Evolutionary conservation across 2,797 vertebrate genomes (phyloP), one percentile per base, ranked within the genome.

Genomic region (Microcaecilia unicolor): DNA sequence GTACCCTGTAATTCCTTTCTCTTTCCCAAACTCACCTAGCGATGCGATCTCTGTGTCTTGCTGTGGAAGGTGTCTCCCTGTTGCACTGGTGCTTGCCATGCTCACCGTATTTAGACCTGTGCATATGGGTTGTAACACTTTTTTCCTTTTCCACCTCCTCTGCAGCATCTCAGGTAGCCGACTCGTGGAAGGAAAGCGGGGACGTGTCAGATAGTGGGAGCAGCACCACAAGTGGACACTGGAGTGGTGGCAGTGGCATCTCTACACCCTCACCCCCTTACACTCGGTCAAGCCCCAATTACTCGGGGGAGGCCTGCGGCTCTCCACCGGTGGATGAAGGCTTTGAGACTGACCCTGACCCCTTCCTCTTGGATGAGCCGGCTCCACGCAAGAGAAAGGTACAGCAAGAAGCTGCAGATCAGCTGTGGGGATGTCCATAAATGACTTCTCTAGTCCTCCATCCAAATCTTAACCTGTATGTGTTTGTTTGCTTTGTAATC

Each of bases 201-300:
- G 89, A 93, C 1, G 80, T 94, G 14, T 93, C 89, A 0, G 91
- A 93, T 68, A 91, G 91, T 0, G 90, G 91, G 42, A 95, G 89
- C 78, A 94, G 91, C 29, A 91, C 90, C 58, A 93, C 86, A 64
- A 94, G 91, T 0, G 90, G 91, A 18, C 92, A 89, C 75, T 96
- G 92, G 92, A 94, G 91, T 1, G 86, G 78, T 55, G 80, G 86
- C 72, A 89, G 87, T 0, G 84, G 89, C 17, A 78, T 89, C 34
- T 90, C 90, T 10, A 78, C 89, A 15, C 85, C 88, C 1, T 95
- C 92, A 0, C 87, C 87, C 1, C 88, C 88, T 0, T 76, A 87
- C 49, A 70, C 81, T 0, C 88, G 91, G 43, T 86, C 88, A 61
- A 84, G 86, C 71, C 86, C 85, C 61, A 81, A 61, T 13, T 67